Base-by-base conservation (phyloP, 2,113 vertebrate genomes). In the Salvator merianae region DNA sequence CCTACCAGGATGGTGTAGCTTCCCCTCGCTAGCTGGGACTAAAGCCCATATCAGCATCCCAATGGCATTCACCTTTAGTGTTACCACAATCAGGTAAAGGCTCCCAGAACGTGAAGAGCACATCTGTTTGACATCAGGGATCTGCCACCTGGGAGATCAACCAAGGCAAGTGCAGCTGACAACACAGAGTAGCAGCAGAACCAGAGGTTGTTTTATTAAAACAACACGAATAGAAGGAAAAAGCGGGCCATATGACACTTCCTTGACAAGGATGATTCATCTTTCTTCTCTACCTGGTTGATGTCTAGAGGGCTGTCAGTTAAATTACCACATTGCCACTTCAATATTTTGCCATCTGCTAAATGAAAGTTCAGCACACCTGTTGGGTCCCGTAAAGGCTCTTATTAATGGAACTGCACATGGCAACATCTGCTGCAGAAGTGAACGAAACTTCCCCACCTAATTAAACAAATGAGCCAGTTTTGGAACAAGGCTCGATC, bases 391-490 rank as follows among this genome's bases (percentile, higher is more conserved):
- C 95, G 94, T 96, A 95, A 96, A 96, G 95, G 90, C 94, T 95
- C 94, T 95, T 96, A 96, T 96, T 96, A 96, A 96, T 96, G 94
- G 91, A 90, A 94, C 95, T 96, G 95, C 94, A 95, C 94, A 94
- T 85, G 89, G 94, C 93, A 96, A 94, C 96, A 96, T 94, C 95
- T 97, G 96, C 95, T 94, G 85, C 93, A 80, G 84, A 89, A 93
- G 93, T 90, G 87, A 86, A 92, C 84, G 92, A 89, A 86, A 88
- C 90, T 94, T 87, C 63, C 89, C 77, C 79, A 86, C 89, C 95
- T 94, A 95, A 96, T 96, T 95, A 95, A 95, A 96, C 95, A 95
- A 94, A 92, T 90, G 95, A 90, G 95, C 91, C 89, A 87, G 85
- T 36, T 28, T 87, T 4, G 22, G 85, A 90, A 90, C 90, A 91